These are phyloP conservation scores for Caranx melampygus DNA, from an alignment of 2,113 vertebrate genomes.

Conservation along the genomic window DNA sequence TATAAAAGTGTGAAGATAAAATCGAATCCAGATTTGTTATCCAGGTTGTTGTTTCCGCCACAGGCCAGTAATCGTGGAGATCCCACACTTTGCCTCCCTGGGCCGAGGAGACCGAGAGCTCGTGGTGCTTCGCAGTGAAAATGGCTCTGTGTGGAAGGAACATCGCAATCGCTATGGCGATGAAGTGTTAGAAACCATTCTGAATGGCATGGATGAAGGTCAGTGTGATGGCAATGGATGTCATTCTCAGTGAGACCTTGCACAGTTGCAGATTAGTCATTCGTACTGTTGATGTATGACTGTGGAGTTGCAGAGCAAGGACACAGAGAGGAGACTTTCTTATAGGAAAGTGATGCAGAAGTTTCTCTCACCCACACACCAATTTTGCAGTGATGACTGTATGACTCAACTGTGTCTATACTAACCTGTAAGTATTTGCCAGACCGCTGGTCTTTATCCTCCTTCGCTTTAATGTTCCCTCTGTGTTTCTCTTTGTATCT, in stretches of 20 bases:
- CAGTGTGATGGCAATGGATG: constrained; percentile 34
- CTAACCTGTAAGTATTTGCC: background rate
- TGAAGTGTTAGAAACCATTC: constrained; percentile 91
- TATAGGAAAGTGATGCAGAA: background rate
- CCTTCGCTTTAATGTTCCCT: background rate
- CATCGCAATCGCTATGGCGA: constrained; percentile 92
- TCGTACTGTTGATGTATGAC: constrained; percentile 36
- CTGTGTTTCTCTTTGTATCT: background rate
- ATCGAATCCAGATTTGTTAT: background rate
- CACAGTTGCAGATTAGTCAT: constrained; percentile 12
- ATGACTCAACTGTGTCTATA: background rate
- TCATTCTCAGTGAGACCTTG: background rate
- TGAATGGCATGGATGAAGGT: constrained; percentile 98
- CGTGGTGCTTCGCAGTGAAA: constrained; percentile 94
- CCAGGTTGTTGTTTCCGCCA: background rate
- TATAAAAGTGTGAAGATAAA: background rate
- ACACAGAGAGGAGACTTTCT: background rate
- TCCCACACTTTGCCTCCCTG: constrained; percentile 94
- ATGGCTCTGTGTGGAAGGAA: constrained; percentile 96
- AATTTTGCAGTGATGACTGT: background rate
- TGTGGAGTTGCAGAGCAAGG: constrained; percentile 23
- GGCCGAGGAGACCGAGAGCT: constrained; percentile 93
- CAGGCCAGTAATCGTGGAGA: constrained; percentile 97
- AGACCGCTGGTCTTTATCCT: background rate
- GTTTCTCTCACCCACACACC: background rate